Conservation (phyloP, 2,113 vertebrate species). For the Cervus canadensis region DNA sequence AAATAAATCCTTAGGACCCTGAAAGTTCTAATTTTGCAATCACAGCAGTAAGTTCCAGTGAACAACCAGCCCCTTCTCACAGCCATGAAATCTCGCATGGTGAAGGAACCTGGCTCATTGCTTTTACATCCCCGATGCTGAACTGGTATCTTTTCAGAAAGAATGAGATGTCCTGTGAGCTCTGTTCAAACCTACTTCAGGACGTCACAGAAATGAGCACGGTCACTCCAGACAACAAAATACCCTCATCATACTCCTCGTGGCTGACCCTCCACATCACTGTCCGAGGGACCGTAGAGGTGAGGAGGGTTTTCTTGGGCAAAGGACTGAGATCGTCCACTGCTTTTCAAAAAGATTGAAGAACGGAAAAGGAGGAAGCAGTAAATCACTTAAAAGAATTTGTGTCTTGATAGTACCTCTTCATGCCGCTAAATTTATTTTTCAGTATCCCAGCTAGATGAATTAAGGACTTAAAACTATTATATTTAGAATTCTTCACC, state of each 20-base stretch:
- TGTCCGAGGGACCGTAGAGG: not conserved
- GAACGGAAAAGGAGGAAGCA: not conserved
- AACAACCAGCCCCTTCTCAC: fast-evolving
- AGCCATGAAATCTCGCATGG: not conserved
- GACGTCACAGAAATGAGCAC: not conserved
- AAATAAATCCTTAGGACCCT: not conserved
- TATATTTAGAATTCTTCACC: not conserved
- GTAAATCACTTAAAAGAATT: not conserved
- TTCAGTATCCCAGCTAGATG: not conserved
- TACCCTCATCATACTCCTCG: no score
- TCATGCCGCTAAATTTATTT: not conserved
- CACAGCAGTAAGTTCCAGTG: not conserved
- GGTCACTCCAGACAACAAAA: not conserved
- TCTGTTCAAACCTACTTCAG: not conserved
- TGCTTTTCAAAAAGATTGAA: not conserved
- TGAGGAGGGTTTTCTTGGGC: not conserved
- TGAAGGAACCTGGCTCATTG: not conserved
- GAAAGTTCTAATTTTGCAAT: not conserved
- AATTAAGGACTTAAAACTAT: not conserved
- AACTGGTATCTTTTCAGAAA: not conserved
- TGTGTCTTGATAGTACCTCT: not conserved
- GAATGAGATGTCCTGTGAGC: not conserved
- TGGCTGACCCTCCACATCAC: not conserved
- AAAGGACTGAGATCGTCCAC: not conserved
- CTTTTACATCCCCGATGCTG: not conserved